Percentiles rank a stretch among this genome's conserved stretches.
These are phyloP conservation scores for Tupiocoris notatus DNA, from an alignment of 2,888 invertebrate genomes.

Conservation along the genomic window DNA sequence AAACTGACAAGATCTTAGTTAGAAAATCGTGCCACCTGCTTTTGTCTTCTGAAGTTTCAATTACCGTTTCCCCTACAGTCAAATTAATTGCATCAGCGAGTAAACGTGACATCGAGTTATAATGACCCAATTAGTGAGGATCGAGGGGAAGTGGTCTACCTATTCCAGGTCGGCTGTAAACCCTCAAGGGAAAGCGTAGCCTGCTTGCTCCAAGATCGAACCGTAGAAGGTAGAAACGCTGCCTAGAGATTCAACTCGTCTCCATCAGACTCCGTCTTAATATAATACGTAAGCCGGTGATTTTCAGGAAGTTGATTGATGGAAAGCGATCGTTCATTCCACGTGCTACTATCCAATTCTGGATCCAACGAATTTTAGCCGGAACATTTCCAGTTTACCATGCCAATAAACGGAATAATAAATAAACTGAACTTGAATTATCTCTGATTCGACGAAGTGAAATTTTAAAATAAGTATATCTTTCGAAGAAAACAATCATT, in stretches of 20 bases:
- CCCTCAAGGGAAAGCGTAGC: neutral
- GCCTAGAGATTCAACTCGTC: neutral
- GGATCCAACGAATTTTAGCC: neutral
- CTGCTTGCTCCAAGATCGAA: neutral
- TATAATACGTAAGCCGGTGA: neutral
- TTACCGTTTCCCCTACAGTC: slow-evolving; percentile 1
- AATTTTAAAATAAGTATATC: too few species aligned
- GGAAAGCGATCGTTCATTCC: neutral
- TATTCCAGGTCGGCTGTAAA: neutral
- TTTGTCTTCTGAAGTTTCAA: slow-evolving; percentile 1
- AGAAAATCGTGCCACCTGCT: neutral
- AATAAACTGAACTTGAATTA: too few species aligned
- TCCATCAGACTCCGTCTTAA: neutral
- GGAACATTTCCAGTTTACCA: neutral
- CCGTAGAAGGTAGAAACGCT: neutral
- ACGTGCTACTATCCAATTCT: neutral
- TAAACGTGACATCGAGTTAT: slow-evolving; percentile 21
- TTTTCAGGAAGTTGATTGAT: neutral
- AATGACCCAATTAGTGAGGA: slow-evolving; percentile 24
- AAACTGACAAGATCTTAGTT: neutral
- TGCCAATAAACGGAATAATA: too few species aligned
- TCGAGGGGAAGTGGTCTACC: neutral
- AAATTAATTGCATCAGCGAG: slow-evolving; percentile 9
- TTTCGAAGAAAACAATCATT: too few species aligned
- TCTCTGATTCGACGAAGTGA: too few species aligned